Percentiles rank a stretch among this genome's conserved stretches.
Evolutionary conservation across 2,113 vertebrate species (phyloP).

Genomic region (Rhabdornis inornatus): DNA sequence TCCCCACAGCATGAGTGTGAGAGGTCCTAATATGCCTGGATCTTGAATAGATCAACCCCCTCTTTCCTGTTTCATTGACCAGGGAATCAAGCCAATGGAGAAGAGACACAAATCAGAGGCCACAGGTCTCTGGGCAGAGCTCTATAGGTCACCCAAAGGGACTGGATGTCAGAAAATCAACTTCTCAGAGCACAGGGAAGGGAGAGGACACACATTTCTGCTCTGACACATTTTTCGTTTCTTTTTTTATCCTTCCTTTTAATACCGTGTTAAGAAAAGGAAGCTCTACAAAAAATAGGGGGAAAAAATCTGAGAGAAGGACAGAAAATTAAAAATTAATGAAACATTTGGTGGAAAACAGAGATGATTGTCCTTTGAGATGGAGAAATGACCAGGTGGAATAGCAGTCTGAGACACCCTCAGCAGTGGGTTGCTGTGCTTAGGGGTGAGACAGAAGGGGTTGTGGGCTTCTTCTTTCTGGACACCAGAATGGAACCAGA

Average conservation of each 20-base stretch:
- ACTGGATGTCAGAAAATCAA: neutral
- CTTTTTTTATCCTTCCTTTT: neutral
- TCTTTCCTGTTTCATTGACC: neutral
- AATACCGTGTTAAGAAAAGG: neutral
- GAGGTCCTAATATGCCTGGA: rapidly evolving
- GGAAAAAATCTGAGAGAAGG: neutral
- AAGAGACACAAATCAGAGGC: neutral
- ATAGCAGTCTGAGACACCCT: neutral
- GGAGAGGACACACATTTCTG: neutral
- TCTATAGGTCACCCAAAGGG: neutral
- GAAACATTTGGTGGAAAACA: neutral
- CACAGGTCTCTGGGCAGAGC: neutral
- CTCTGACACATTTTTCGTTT: neutral
- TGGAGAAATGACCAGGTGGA: neutral
- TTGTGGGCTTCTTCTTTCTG: neutral
- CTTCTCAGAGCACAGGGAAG: neutral
- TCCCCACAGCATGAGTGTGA: neutral
- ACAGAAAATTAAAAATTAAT: slow-evolving; percentile 9
- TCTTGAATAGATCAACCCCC: neutral
- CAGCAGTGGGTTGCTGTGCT: neutral
- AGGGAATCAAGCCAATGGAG: neutral
- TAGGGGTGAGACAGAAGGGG: neutral
- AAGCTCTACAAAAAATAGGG: neutral
- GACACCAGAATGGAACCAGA: neutral
- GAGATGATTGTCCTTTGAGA: neutral